Evolutionary conservation across 92 coral and sea anemone species (phyloP).

Genomic region (Actinernus sp.): DNA sequence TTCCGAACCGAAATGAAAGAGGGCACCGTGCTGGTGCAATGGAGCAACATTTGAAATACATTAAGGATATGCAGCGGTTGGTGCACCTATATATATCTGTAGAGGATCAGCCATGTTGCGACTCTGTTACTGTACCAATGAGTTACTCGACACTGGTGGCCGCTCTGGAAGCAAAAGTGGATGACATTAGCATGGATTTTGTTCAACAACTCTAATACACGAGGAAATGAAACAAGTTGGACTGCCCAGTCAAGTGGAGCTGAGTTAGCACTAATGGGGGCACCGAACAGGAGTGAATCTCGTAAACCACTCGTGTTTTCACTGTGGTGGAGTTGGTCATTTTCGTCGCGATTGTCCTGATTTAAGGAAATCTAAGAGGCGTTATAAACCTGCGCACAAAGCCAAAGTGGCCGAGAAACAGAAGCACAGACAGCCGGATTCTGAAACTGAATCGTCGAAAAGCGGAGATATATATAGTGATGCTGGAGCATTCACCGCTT

Average conservation of each 20-base stretch:
- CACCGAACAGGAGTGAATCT: too few species aligned
- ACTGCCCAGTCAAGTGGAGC: too few species aligned
- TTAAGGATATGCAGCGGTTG: slow-evolving; percentile 56
- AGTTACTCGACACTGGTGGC: slow-evolving; percentile 60
- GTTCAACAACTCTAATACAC: slow-evolving; percentile 59
- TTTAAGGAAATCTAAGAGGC: background rate
- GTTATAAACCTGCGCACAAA: background rate
- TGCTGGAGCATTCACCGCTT: slow-evolving; percentile 45
- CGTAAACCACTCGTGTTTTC: too few species aligned
- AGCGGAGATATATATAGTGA: too few species aligned
- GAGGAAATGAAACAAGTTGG: slow-evolving; percentile 46
- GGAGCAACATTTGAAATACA: slow-evolving; percentile 61
- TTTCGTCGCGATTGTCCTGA: slow-evolving; percentile 16
- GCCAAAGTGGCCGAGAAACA: too few species aligned
- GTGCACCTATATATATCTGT: slow-evolving; percentile 47
- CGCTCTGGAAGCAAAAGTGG: slow-evolving; percentile 50
- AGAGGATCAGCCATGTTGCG: slow-evolving; percentile 51
- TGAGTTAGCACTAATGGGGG: slow-evolving; percentile 52
- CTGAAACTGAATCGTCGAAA: too few species aligned
- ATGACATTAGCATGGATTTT: slow-evolving; percentile 42
- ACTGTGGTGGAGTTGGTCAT: slow-evolving; percentile 48
- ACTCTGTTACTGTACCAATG: slow-evolving; percentile 49
- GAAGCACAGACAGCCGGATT: too few species aligned
- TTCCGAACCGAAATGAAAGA: slow-evolving; percentile 56
- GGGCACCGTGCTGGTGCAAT: slow-evolving; percentile 50